phyloP scores from a whole-genome alignment of 2,113 vertebrate genomes.

The Rhinoptilus africanus region DNA sequence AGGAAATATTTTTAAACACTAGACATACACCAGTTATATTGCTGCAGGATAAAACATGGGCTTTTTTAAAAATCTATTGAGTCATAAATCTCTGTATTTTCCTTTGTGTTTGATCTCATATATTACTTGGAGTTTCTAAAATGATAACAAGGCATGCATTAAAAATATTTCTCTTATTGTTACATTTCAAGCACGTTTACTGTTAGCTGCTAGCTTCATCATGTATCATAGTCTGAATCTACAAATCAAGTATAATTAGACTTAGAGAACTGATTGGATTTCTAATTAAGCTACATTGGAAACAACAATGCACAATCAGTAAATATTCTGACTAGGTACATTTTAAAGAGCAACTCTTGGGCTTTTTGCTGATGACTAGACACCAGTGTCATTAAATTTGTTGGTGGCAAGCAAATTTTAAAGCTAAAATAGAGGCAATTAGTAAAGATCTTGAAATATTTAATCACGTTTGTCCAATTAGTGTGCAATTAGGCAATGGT shows the following conservation, averaged over 20 bases:
- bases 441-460: constrained; percentile 98
- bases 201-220: constrained; percentile 83
- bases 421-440: constrained; percentile 99
- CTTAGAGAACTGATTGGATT: constrained; percentile 88
- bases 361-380: constrained; percentile 89
- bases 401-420: constrained; percentile 93
- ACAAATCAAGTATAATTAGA: constrained; percentile 90
- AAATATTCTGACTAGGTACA: constrained; percentile 90
- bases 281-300: constrained; percentile 89
- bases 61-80: constrained; percentile 52
- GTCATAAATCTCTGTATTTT: constrained; percentile 60
- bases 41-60: constrained; percentile 42
- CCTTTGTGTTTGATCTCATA: constrained; percentile 61
- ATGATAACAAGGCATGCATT: constrained; percentile 73
- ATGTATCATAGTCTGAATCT: constrained; percentile 87
- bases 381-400: constrained; percentile 90
- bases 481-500: constrained; percentile 98
- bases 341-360: constrained; percentile 89
- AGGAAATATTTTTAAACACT: constrained; percentile 40
- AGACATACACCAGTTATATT: constrained; percentile 16
- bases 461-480: constrained; percentile 99
- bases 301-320: constrained; percentile 88
- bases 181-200: constrained; percentile 85
- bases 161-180: constrained; percentile 83
- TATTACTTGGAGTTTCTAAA: constrained; percentile 72